These are phyloP conservation scores for Clitarchus hookeri DNA, from an alignment of 2,888 invertebrate species.

Conservation along the genomic window DNA sequence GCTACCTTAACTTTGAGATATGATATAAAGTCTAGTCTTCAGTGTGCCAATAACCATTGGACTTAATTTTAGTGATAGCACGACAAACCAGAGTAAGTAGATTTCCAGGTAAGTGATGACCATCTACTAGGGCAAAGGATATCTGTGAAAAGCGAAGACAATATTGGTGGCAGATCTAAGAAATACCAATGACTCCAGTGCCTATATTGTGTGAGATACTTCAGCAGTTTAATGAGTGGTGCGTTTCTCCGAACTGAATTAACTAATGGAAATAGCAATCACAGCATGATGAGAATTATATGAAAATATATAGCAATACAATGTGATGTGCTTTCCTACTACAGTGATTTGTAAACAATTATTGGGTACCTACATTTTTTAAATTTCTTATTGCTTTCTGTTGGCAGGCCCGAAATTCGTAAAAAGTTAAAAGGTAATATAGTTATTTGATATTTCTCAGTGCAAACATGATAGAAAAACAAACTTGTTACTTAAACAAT, in stretches of 20 bases:
- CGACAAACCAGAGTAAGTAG: background rate
- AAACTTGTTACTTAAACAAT: too few species aligned
- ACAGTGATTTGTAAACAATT: background rate
- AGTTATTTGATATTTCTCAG: too few species aligned
- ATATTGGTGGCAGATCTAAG: background rate
- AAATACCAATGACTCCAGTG: background rate
- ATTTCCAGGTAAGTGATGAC: background rate
- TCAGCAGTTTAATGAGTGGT: background rate
- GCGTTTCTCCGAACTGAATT: background rate
- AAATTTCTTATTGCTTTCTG: too few species aligned
- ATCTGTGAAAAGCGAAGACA: background rate
- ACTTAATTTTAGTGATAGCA: background rate
- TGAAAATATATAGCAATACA: background rate
- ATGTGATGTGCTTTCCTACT: background rate
- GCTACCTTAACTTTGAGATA: too few species aligned
- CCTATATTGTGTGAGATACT: background rate
- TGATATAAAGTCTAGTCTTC: too few species aligned
- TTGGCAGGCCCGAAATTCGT: too few species aligned
- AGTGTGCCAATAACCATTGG: too few species aligned
- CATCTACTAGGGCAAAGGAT: too few species aligned
- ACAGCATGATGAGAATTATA: background rate
- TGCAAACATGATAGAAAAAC: too few species aligned
- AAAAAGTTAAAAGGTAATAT: too few species aligned
- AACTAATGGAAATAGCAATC: background rate
- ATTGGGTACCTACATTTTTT: too few species aligned